phyloP scores from a whole-genome alignment of 1,140 invertebrate genomes.

The Drosophila albomicans region DNA sequence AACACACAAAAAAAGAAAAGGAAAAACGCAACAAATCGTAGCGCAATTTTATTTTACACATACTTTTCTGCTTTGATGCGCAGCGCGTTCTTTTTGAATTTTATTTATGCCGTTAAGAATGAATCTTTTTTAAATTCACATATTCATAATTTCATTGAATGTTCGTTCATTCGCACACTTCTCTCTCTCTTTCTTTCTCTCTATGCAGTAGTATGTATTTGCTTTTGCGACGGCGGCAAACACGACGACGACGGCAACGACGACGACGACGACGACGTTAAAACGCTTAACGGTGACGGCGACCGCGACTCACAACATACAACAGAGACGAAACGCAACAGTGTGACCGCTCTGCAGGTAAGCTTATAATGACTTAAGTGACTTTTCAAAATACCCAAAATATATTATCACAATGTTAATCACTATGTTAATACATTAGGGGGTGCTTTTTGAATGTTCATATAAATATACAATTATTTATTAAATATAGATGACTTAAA shows the following conservation, averaged over 20 bases:
- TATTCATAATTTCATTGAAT: conserved; percentile 29
- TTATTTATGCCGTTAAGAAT: background rate
- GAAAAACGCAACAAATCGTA: conserved; percentile 1
- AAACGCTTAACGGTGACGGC: background rate
- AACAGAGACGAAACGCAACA: conserved; percentile 6
- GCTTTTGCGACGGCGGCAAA: conserved; percentile 17
- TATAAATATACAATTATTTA: too few relatives aligned
- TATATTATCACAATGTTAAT: too few relatives aligned
- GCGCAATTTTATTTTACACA: conserved; percentile 12
- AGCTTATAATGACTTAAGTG: background rate
- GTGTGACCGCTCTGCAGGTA: conserved; percentile 30
- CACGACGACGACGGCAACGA: background rate
- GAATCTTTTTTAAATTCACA: conserved; percentile 16
- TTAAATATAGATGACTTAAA: too few relatives aligned
- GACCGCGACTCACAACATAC: conserved; percentile 29
- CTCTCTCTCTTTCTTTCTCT: background rate
- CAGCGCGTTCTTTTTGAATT: conserved; percentile 12
- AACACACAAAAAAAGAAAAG: conserved; percentile 3
- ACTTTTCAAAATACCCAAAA: background rate
- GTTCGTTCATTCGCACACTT: conserved; percentile 9
- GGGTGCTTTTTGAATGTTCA: too few relatives aligned
- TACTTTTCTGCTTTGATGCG: conserved; percentile 11
- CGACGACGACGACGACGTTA: background rate
- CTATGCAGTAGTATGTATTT: conserved; percentile 1
- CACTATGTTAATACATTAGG: too few relatives aligned